Percentiles rank a stretch among this genome's conserved stretches.
These are phyloP conservation scores for Toxostoma redivivum DNA, from an alignment of 2,113 vertebrate genomes.

Conservation along the genomic window DNA sequence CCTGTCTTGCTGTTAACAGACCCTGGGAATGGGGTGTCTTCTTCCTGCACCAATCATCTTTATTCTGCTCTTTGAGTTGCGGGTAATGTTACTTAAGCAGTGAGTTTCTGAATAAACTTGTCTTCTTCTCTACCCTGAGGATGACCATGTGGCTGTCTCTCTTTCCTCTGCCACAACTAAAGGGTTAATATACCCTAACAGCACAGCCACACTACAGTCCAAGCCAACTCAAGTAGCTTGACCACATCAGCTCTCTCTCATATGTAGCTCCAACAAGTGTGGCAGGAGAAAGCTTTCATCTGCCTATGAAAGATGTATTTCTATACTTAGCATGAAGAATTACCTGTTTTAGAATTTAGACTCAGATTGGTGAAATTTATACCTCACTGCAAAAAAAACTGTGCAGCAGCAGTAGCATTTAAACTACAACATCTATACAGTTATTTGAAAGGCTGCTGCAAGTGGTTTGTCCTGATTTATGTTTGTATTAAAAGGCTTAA, in stretches of 20 bases:
- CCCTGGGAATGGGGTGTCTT: no score
- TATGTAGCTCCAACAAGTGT: fast-evolving
- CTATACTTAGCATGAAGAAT: background rate
- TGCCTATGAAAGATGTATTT: background rate
- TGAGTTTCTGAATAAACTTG: no score
- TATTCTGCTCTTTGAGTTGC: no score
- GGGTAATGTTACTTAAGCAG: no score
- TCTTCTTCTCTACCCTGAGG: no score
- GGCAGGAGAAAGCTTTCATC: background rate
- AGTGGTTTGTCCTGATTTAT: background rate
- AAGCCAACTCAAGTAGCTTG: background rate
- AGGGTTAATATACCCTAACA: no score
- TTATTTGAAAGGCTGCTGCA: background rate
- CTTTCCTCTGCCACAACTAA: no score
- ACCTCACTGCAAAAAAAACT: background rate
- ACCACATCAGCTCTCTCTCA: background rate
- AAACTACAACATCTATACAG: background rate
- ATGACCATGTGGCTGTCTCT: no score
- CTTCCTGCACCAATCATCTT: no score
- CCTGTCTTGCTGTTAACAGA: no score
- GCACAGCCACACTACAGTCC: background rate
- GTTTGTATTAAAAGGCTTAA: background rate
- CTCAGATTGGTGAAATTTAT: background rate
- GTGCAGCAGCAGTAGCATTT: background rate
- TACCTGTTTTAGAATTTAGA: background rate